Conservation (phyloP, 2,113 vertebrate genomes). For the Tricholaema leucomelas region DNA sequence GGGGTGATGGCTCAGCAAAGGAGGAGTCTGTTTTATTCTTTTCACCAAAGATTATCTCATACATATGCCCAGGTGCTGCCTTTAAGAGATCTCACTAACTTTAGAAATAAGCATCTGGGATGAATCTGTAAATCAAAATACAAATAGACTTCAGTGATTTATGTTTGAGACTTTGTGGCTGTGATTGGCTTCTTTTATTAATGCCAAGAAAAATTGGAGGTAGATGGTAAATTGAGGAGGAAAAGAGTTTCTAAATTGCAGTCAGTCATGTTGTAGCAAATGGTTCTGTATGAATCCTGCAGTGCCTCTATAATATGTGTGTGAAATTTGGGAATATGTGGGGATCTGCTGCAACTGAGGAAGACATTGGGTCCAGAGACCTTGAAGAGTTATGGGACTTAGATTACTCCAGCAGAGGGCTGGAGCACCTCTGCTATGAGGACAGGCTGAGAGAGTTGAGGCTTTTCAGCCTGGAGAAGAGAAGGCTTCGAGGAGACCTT, state of each 20-base stretch:
- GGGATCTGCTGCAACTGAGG: neutral
- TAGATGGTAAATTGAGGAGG: neutral
- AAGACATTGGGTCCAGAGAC: neutral
- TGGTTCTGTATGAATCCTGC: neutral
- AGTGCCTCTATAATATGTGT: neutral
- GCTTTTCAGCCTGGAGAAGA: no score
- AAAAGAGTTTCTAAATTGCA: neutral
- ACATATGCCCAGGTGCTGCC: neutral
- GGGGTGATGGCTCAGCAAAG: neutral
- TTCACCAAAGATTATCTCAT: neutral
- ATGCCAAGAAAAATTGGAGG: neutral
- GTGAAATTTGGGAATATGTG: accelerated
- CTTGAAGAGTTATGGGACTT: neutral
- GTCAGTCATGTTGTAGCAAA: neutral
- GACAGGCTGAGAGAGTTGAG: no score
- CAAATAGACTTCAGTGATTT: neutral
- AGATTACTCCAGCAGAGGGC: no score
- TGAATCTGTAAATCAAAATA: neutral
- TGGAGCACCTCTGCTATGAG: no score
- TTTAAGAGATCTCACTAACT: neutral
- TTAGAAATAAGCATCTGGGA: neutral
- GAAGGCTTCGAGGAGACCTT: no score
- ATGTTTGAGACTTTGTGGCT: accelerated
- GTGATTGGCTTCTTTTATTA: neutral
- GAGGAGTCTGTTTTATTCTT: neutral